Evolutionary conservation across 2,113 vertebrate species (phyloP).

Genomic region (Patagioenas fasciata): DNA sequence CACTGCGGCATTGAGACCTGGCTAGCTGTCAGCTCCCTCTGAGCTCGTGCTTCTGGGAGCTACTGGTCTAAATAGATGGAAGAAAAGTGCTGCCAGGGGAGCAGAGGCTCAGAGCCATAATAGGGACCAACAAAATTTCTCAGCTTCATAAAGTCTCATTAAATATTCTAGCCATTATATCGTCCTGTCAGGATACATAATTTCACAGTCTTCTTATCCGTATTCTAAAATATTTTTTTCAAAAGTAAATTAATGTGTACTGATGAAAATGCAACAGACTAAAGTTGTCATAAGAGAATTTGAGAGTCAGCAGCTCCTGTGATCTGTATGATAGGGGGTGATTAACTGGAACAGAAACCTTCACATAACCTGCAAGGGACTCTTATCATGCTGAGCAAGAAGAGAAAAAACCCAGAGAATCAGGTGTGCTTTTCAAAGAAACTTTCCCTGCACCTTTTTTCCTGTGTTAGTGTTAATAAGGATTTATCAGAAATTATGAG

Average conservation of each 20-base stretch:
- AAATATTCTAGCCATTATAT: background rate
- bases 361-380: background rate
- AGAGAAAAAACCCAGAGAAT: background rate
- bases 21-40: slow-evolving; percentile 25
- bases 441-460: background rate
- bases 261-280: background rate
- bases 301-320: background rate
- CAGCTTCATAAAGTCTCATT: background rate
- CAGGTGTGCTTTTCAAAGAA: background rate
- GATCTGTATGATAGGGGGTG: background rate
- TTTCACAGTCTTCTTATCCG: background rate
- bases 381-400: background rate
- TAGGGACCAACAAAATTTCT: background rate
- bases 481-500: background rate
- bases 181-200: background rate
- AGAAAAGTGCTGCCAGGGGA: background rate
- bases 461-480: background rate
- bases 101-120: background rate
- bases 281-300: background rate
- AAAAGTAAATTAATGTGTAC: background rate
- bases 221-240: background rate
- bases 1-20: background rate
- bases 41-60: background rate
- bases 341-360: background rate
- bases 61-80: background rate